Evolutionary conservation across 1,140 invertebrate genomes (phyloP), one percentile per base, ranked within the genome.

Genomic region (Agraylea sexmaculata): DNA sequence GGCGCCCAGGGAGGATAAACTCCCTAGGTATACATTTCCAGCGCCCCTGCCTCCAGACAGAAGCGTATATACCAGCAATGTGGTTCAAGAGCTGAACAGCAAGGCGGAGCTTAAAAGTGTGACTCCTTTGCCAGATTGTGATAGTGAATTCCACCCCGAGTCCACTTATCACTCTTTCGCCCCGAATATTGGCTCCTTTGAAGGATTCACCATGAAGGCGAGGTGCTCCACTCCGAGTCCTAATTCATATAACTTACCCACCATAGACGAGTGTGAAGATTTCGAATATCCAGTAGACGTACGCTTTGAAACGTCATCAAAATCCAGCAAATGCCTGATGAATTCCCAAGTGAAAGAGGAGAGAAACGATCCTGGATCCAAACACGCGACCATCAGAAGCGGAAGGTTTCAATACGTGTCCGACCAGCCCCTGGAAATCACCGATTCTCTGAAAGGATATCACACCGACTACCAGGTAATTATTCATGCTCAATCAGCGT

Each of bases 381-480:
- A 20, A 45, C 12, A 30, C 21, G 3, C 11, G 35, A 13, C 23
- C 27, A 8, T 36, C 15, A 49, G 37, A 39, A 46, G 27, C 27
- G 31, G 33, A 15, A 34, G 37, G 16, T 45, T 49, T 22, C 43
- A 45, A 30, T 49, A 45, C 18, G 25, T 42, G 13, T 29, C 40
- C 3, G 45, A 47, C 7, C 46, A 20, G 6, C 36, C 43, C 3
- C 17, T 38, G 21, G 47, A 49, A 20, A 37, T 43, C 4, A 41
- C 33, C 3, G 47, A 49, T 16, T 22, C 46, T 4, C 30, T 45
- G 21, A 49, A 49, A 19, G 47, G 37, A 33, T 38, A 39, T 15
- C 28, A 40, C 33, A 46, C 43, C 28, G 46, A 45, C 13, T 49
- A 49, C 41, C 37, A 49, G 47, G 47, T 49, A 43, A 23, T 43